These are phyloP conservation scores for Seira ritae DNA, from an alignment of 2,888 invertebrate genomes.

Conservation along the genomic window DNA sequence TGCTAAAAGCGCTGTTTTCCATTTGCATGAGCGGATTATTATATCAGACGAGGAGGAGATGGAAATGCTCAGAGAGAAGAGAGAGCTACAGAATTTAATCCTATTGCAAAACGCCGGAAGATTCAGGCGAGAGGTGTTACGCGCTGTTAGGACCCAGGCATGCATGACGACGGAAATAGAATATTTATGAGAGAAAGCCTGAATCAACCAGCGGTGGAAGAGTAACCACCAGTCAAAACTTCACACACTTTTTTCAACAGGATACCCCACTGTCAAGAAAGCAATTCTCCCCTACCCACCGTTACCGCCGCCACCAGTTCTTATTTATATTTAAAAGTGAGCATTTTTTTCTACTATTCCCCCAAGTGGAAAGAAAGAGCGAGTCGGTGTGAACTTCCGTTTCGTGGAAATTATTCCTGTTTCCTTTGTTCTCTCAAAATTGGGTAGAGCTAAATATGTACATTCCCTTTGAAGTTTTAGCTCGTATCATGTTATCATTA, in stretches of 20 bases:
- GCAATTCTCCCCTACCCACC: conserved; percentile 28
- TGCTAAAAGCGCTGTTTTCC: conserved; percentile 53
- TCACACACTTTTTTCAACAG: conserved; percentile 31
- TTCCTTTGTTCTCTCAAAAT: background rate
- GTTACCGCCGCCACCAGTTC: background rate
- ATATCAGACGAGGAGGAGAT: conserved; percentile 26
- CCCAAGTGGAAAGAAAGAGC: background rate
- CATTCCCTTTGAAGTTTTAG: background rate
- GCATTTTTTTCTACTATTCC: background rate
- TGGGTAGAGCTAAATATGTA: background rate
- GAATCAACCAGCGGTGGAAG: background rate
- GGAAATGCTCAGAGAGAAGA: background rate
- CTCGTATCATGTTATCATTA: background rate
- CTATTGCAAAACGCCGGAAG: conserved; percentile 57
- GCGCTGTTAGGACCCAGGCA: conserved; percentile 59
- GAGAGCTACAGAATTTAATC: conserved; percentile 43
- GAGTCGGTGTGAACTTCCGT: background rate
- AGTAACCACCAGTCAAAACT: conserved; percentile 7
- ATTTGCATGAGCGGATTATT: conserved; percentile 63
- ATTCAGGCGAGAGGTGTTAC: conserved; percentile 52
- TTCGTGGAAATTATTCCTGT: background rate
- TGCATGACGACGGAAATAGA: conserved; percentile 61
- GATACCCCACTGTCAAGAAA: conserved; percentile 25
- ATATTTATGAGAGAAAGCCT: conserved; percentile 56
- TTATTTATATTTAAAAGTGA: conserved; percentile 36